phyloP scores from a whole-genome alignment of 2,113 vertebrate species.

The Semnornis frantzii region DNA sequence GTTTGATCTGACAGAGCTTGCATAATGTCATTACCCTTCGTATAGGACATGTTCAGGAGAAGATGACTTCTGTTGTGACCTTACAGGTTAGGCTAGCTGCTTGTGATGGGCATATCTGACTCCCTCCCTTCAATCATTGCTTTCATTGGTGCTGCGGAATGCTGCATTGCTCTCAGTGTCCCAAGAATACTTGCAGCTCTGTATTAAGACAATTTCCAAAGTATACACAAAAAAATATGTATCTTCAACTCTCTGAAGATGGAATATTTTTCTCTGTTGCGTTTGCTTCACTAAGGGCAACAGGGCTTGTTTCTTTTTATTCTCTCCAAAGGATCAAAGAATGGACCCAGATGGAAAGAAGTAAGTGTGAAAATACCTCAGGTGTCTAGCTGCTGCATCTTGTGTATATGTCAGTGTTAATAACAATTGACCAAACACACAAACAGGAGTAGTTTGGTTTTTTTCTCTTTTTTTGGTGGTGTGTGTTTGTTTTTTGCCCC shows the following conservation, averaged over 20 bases:
- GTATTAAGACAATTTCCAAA: neutral
- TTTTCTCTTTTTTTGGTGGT: neutral
- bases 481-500: neutral
- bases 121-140: neutral
- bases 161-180: neutral
- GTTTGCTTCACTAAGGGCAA: neutral
- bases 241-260: neutral
- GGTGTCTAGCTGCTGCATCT: neutral
- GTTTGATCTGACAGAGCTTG: neutral
- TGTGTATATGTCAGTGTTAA: neutral
- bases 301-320: neutral
- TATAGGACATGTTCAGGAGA: neutral
- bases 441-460: neutral
- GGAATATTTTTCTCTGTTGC: neutral
- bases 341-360: neutral
- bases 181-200: neutral
- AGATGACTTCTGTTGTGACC: neutral
- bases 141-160: neutral
- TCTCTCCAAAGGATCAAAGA: neutral
- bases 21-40: neutral
- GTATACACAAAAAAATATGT: rapidly evolving
- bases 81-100: neutral
- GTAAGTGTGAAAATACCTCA: neutral
- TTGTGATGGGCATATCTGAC: neutral
- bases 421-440: neutral